These are phyloP conservation scores for Drosophila hawaiiensis DNA, from an alignment of 2,888 invertebrate genomes.

Conservation along the genomic window DNA sequence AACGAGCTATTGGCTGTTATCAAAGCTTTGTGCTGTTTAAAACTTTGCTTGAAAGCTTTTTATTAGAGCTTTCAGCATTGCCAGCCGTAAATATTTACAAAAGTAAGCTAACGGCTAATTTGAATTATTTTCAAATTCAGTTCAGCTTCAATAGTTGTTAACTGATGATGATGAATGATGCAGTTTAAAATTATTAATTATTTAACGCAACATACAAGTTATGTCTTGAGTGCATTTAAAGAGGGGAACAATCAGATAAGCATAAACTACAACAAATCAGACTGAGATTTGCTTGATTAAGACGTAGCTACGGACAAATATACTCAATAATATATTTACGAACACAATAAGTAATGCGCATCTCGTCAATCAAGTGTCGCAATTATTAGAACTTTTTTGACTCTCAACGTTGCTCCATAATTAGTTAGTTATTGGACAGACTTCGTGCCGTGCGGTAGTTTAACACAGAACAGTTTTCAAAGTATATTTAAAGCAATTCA, in stretches of 20 bases:
- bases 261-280: neutral
- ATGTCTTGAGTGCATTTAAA: conserved; percentile 13
- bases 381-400: conserved; percentile 2
- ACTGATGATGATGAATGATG: too few relatives aligned
- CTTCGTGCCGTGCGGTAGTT: conserved; percentile 60
- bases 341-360: conserved; percentile 12
- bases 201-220: neutral
- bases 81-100: conserved; percentile 11
- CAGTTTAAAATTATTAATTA: too few relatives aligned
- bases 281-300: neutral
- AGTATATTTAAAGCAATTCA: neutral
- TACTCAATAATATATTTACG: neutral
- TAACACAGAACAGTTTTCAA: conserved; percentile 31
- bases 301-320: conserved; percentile 1
- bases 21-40: conserved; percentile 11
- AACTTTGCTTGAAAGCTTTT: conserved; percentile 32
- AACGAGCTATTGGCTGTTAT: conserved; percentile 29
- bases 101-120: conserved; percentile 21
- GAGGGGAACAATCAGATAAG: neutral
- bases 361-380: conserved; percentile 27
- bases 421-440: conserved; percentile 74
- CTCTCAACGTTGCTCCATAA: conserved; percentile 35
- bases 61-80: conserved; percentile 28
- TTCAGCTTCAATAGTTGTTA: neutral
- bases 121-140: neutral